Evolutionary conservation across 2,888 invertebrate genomes (phyloP).

Genomic region (Heteromyza rotundicornis): DNA sequence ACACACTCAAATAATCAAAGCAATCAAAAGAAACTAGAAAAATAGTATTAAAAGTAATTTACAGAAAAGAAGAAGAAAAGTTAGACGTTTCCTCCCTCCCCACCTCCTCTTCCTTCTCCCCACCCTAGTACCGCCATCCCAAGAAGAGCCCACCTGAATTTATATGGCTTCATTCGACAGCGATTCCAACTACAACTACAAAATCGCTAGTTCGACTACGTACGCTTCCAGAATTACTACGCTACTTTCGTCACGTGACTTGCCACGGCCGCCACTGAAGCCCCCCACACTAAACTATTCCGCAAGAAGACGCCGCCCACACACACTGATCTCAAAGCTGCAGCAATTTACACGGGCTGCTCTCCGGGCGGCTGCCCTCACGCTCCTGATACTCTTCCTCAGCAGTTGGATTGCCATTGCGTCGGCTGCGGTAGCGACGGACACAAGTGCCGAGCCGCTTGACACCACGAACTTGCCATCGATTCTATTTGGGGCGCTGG

Average conservation of each 20-base stretch:
- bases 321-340: slow-evolving; percentile 42
- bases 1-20: too few species aligned
- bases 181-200: slow-evolving; percentile 32
- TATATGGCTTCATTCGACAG: slow-evolving; percentile 40
- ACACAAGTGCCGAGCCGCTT: neutral
- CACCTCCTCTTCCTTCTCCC: too few species aligned
- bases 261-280: slow-evolving; percentile 5
- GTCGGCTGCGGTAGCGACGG: slow-evolving; percentile 14
- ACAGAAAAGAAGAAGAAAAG: too few species aligned
- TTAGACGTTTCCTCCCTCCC: too few species aligned
- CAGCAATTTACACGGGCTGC: slow-evolving; percentile 10
- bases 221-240: slow-evolving; percentile 4
- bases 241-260: neutral
- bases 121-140: neutral
- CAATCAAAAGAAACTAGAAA: too few species aligned
- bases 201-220: neutral
- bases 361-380: slow-evolving; percentile 36
- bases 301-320: neutral
- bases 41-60: too few species aligned
- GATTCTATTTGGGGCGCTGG: slow-evolving; percentile 27
- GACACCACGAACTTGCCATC: neutral
- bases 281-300: slow-evolving; percentile 6
- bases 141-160: slow-evolving; percentile 18
- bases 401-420: slow-evolving; percentile 47
- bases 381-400: slow-evolving; percentile 41